Percentiles rank a stretch among this genome's conserved stretches.
Evolutionary conservation across 2,797 vertebrate species (phyloP).

Genomic region (Silurus aristotelis): DNA sequence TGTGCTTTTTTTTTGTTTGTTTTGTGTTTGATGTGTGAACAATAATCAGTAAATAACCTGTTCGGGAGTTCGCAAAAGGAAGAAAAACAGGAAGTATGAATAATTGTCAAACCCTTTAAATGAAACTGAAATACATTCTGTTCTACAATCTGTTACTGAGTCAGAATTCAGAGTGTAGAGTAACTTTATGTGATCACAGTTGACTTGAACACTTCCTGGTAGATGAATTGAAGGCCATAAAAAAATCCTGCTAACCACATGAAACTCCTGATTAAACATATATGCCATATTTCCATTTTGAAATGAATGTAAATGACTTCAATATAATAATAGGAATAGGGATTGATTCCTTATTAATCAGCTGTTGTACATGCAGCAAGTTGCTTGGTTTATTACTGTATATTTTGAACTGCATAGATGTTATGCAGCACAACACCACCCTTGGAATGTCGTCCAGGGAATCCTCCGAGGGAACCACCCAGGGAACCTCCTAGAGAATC

Average conservation of each 20-base stretch:
- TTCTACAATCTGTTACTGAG: too few species aligned
- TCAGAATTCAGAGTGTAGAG: neutral
- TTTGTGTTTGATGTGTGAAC: neutral
- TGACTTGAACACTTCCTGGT: neutral
- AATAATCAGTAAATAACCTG: neutral
- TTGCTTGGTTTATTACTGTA: too few species aligned
- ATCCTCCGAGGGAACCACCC: too few species aligned
- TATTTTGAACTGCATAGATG: too few species aligned
- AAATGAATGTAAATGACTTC: neutral
- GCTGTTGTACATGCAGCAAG: too few species aligned
- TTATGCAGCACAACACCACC: too few species aligned
- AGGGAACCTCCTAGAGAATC: too few species aligned
- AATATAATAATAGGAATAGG: too few species aligned
- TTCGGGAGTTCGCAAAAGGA: neutral
- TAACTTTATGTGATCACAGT: neutral
- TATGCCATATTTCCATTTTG: neutral
- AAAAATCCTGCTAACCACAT: neutral
- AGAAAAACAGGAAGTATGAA: slow-evolving; percentile 13
- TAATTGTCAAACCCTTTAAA: neutral
- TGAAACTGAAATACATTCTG: neutral
- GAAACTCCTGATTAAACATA: neutral
- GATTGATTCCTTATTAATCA: too few species aligned
- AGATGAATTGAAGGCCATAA: neutral
- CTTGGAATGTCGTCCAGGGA: too few species aligned
- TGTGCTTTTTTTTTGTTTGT: neutral